Conservation (phyloP, 2,797 vertebrate genomes). For the Gouania willdenowi region DNA sequence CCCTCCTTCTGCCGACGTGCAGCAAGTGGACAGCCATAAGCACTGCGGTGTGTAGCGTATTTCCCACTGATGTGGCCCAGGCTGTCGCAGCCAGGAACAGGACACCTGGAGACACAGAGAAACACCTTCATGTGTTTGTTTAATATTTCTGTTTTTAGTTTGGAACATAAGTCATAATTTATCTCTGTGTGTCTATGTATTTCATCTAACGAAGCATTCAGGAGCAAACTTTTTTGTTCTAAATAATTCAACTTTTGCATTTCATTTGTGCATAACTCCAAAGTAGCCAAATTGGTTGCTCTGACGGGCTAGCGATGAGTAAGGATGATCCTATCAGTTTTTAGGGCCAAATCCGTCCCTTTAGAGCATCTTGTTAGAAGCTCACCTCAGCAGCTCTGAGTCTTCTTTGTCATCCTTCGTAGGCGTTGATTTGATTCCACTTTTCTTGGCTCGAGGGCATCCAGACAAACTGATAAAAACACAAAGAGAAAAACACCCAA, state of each 20-base stretch:
- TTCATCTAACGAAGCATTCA: no score
- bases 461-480: constrained; percentile 86
- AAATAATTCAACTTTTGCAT: no score
- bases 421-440: constrained; percentile 88
- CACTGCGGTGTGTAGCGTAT: constrained; percentile 96
- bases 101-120: constrained; percentile 85
- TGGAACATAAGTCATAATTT: no score
- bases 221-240: no score
- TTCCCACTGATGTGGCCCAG: constrained; percentile 98
- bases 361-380: background rate
- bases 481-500: background rate
- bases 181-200: no score
- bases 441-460: constrained; percentile 97
- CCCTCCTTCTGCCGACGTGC: constrained; percentile 96
- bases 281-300: no score
- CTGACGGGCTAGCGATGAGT: no score
- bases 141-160: no score
- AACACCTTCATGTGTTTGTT: no score
- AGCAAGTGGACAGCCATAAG: constrained; percentile 92
- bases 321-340: no score
- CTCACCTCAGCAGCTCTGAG: constrained; percentile 90
- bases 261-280: no score
- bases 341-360: no score
- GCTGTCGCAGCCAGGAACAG: constrained; percentile 95
- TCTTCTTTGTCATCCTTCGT: constrained; percentile 98